A percentile compares a stretch with the other conserved stretches of the same genome.
phyloP scores from a whole-genome alignment of 2,113 vertebrate genomes.

The Eubucco bourcierii region DNA sequence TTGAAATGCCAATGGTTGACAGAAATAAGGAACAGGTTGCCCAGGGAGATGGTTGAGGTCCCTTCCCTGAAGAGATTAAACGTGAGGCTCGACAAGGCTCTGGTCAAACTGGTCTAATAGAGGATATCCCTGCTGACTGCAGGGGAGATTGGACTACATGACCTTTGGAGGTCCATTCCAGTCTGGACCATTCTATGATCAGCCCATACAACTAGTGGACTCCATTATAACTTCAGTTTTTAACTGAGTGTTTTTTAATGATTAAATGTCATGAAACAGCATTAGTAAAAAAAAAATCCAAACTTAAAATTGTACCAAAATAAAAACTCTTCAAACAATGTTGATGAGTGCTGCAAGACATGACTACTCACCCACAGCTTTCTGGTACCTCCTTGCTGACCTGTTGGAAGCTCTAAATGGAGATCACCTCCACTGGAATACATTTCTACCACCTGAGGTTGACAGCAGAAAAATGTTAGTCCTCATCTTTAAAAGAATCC shows the following conservation, averaged over 20 bases:
- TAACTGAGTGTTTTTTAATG: background rate
- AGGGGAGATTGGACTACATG: no score
- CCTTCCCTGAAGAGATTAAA: no score
- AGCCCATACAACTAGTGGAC: background rate
- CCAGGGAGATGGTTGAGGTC: no score
- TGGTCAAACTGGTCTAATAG: no score
- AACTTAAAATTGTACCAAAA: background rate
- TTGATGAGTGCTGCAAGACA: background rate
- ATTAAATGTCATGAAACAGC: background rate
- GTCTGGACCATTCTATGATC: no score
- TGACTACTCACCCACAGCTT: slow-evolving; percentile 89
- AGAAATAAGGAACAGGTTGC: no score
- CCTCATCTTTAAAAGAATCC: background rate
- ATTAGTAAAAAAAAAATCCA: background rate
- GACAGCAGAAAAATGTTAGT: background rate
- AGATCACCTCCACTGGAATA: slow-evolving; percentile 98
- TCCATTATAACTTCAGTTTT: background rate
- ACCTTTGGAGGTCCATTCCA: no score
- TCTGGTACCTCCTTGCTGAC: slow-evolving; percentile 92
- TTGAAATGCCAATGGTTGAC: background rate
- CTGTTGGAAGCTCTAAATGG: slow-evolving; percentile 96
- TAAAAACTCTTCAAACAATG: background rate
- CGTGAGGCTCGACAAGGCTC: no score
- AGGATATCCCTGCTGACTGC: no score
- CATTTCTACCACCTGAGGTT: slow-evolving; percentile 93